A percentile compares a stretch with the other conserved stretches of the same genome.
Conservation (phyloP, 2,797 vertebrate species). For the Bradypus variegatus region DNA sequence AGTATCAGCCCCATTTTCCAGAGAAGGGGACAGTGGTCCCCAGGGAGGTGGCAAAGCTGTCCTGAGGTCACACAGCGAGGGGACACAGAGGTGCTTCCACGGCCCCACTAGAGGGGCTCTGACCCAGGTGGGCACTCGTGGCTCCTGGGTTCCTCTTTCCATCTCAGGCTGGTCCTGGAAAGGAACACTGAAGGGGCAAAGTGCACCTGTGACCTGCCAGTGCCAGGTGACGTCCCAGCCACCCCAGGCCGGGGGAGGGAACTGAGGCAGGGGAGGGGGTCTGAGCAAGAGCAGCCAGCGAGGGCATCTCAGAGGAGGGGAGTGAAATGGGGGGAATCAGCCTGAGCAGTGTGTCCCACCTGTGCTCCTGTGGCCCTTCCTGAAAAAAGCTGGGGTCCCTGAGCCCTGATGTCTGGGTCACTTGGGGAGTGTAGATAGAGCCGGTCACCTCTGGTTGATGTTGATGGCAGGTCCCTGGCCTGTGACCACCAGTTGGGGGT, state of each 20-base stretch:
- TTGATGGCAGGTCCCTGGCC: background rate
- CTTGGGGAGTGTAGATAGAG: background rate
- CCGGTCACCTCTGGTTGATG: background rate
- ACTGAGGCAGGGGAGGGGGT: no score
- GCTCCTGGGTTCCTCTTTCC: background rate
- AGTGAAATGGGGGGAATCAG: background rate
- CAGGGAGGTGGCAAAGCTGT: accelerated
- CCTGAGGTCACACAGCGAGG: background rate
- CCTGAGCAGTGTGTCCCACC: accelerated
- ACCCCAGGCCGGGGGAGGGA: background rate
- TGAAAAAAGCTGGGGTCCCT: accelerated
- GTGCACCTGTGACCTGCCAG: background rate
- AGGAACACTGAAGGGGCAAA: background rate
- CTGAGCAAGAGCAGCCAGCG: background rate
- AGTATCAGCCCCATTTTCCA: background rate
- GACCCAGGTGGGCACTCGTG: accelerated
- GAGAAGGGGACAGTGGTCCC: background rate
- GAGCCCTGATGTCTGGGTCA: background rate
- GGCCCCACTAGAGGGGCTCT: accelerated
- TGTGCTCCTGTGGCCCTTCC: background rate
- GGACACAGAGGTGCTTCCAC: background rate
- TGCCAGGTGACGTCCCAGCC: background rate
- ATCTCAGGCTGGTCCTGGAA: background rate
- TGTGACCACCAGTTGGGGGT: background rate
- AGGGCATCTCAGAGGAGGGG: background rate